These are phyloP conservation scores for Gymnothorax javanicus DNA, from an alignment of 2,797 vertebrate genomes.

Conservation along the genomic window DNA sequence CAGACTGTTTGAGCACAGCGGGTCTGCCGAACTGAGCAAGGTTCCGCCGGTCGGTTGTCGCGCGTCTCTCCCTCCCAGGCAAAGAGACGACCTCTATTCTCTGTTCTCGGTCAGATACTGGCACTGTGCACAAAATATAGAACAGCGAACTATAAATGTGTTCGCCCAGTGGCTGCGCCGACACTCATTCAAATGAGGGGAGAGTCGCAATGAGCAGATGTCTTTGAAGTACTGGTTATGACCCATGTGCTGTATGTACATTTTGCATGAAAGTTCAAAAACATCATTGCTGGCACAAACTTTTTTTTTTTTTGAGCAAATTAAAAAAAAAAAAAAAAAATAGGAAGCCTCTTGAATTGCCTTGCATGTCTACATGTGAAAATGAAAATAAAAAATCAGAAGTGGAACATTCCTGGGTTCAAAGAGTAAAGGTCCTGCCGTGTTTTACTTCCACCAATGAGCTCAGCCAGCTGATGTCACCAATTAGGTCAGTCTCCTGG, in stretches of 20 bases:
- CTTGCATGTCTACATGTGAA: no score
- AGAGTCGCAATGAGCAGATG: neutral
- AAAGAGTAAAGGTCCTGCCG: no score
- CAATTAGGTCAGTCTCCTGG: no score
- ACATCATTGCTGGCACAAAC: neutral
- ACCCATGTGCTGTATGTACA: neutral
- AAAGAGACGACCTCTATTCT: neutral
- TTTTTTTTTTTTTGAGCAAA: neutral
- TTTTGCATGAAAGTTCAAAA: conserved; percentile 9
- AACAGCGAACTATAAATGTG: neutral
- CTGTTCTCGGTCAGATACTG: neutral
- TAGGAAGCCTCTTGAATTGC: neutral
- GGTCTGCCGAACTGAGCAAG: neutral
- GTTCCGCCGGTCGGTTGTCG: neutral
- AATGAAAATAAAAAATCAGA: no score
- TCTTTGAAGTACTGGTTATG: neutral
- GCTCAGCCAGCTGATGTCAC: no score
- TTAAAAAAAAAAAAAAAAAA: neutral
- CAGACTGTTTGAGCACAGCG: no score
- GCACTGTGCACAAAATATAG: neutral
- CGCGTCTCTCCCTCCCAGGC: neutral
- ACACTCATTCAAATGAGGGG: neutral
- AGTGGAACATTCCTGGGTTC: no score
- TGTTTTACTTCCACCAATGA: no score
- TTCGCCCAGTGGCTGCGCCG: neutral